Base-by-base conservation (phyloP, 2,113 vertebrate genomes). In the Campylomormyrus tamandua region DNA sequence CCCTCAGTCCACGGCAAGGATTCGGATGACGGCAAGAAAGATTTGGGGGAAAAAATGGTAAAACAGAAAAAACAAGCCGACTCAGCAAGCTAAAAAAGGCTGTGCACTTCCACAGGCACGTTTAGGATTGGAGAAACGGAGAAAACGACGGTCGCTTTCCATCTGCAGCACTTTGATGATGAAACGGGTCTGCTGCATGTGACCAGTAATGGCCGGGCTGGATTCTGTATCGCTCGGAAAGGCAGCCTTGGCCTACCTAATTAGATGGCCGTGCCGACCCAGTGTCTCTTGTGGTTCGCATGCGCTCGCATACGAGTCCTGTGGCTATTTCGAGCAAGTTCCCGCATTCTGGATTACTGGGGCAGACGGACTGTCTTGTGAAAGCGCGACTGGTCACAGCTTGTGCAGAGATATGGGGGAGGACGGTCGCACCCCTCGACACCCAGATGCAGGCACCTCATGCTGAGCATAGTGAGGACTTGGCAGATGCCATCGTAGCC, bases 391-490 rank as follows among this genome's bases (percentile, higher is more conserved):
- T 9, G 49, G 49, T 17, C 17, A 19, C 35, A 27, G 58, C 62
- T 27, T 31, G 62, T 66, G 27, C n/a, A 17, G 49, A 35, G 88
- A 50, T 24, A 6, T 8, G 74, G 84, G 53, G 31, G 9, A 49
- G 11, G 85, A 48, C 15, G 21, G 21, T 6, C 2, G 2, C 21
- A 11, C 19, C 42, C 19, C 91, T 88, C 90, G 87, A 42, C 70
- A 21, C 87, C 0, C 83, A 93, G 92, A 90, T 90, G 88, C 90
- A 91, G 90, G 87, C 66, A 21, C 1, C n/a, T n/a, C 45, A 15
- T 62, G 90, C 92, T 93, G 93, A 95, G 94, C 93, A 93, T 92
- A 94, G 94, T 92, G 92, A 91, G 70, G 92, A 13, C 50, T 46
- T 90, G 92, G 91, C 94, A 94, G 93, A 90, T 94, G 93, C 89